phyloP scores from a whole-genome alignment of 2,888 invertebrate species.

The Platycheirus albimanus region DNA sequence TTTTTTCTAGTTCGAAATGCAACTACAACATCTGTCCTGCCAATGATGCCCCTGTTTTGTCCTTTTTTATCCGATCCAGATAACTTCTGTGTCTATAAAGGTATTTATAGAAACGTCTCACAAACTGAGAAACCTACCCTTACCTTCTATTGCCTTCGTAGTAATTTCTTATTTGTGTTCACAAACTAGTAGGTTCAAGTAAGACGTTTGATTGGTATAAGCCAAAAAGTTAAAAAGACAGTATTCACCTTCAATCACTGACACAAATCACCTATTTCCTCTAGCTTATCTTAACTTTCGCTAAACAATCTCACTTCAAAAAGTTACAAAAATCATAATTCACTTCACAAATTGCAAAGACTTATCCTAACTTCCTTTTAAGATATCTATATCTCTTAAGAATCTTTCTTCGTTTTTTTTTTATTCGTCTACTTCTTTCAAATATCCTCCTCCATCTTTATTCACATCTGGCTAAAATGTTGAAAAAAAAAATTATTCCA shows the following conservation, averaged over 20 bases:
- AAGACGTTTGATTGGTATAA: too few species aligned
- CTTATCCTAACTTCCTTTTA: conserved; percentile 21
- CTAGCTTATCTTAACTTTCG: not conserved
- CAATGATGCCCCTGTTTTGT: too few species aligned
- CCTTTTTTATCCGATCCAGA: too few species aligned
- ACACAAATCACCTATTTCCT: not conserved
- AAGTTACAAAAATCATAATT: conserved; percentile 18
- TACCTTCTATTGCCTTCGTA: too few species aligned
- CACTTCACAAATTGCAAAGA: conserved; percentile 16
- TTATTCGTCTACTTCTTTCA: not conserved
- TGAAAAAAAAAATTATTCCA: not conserved
- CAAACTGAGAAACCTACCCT: too few species aligned
- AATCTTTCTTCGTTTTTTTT: not conserved
- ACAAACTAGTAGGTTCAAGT: too few species aligned
- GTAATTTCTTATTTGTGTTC: too few species aligned
- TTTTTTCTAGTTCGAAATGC: too few species aligned
- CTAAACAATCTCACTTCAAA: not conserved
- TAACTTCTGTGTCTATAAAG: too few species aligned
- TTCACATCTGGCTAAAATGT: conserved; percentile 6
- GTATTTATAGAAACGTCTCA: too few species aligned
- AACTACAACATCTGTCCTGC: too few species aligned
- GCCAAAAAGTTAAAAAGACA: not conserved
- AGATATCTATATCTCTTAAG: conserved; percentile 25
- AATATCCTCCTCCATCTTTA: not conserved
- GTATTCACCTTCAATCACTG: not conserved